Evolutionary conservation across 2,113 vertebrate genomes (phyloP).

Genomic region (Phyllostomus discolor): DNA sequence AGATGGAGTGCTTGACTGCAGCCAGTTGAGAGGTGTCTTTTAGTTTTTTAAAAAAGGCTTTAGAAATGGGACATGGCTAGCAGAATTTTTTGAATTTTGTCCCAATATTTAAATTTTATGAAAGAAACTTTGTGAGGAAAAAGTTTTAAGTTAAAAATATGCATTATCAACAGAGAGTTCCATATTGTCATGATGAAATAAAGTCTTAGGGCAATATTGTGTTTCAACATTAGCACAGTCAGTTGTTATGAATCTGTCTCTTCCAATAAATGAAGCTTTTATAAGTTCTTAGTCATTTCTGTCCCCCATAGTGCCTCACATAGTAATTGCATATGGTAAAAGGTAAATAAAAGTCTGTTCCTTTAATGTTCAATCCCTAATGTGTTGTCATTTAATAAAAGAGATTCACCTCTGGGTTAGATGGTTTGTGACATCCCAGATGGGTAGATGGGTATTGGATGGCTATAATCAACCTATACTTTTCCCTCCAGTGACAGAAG

Average conservation of each 20-base stretch:
- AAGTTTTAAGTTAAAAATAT: background rate
- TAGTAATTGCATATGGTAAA: background rate
- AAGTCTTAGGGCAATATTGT: background rate
- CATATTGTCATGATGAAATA: background rate
- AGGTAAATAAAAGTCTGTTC: background rate
- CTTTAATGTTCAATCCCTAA: background rate
- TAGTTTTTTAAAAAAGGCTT: background rate
- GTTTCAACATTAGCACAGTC: background rate
- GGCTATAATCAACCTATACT: background rate
- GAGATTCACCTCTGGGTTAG: background rate
- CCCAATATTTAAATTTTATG: background rate
- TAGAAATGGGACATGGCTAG: background rate
- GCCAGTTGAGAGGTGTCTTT: background rate
- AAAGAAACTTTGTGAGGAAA: background rate
- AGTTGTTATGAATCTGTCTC: background rate
- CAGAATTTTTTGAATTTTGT: background rate
- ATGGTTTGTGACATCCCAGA: background rate
- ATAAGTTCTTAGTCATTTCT: background rate
- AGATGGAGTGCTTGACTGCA: background rate
- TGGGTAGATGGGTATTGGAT: background rate
- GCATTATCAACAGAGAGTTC: background rate
- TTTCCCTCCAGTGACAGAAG: background rate
- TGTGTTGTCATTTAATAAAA: background rate
- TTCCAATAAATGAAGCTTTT: background rate
- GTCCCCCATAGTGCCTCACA: too few species aligned